These are phyloP conservation scores for Triplophysa rosa DNA, from an alignment of 2,113 vertebrate species.

Conservation along the genomic window DNA sequence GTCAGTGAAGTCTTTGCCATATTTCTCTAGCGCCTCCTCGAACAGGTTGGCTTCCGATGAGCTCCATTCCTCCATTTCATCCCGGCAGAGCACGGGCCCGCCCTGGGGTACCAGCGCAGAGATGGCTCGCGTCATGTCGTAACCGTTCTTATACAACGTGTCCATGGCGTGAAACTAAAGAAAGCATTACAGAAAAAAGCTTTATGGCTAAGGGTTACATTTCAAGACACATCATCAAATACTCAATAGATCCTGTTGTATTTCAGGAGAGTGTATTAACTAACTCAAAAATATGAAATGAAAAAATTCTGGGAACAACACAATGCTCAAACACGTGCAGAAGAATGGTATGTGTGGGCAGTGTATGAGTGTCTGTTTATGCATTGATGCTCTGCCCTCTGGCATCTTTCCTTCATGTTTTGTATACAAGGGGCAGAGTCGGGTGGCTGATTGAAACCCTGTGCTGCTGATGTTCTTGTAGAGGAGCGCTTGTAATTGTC, in stretches of 20 bases:
- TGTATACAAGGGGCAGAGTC: slow-evolving; percentile 66
- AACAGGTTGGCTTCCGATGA: slow-evolving; percentile 97
- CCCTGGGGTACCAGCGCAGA: slow-evolving; percentile 96
- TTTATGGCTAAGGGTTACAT: background rate
- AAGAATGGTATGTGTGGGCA: background rate
- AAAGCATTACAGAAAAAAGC: background rate
- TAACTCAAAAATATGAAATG: background rate
- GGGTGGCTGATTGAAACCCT: slow-evolving; percentile 46
- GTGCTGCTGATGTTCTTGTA: slow-evolving; percentile 10
- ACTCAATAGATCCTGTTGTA: background rate
- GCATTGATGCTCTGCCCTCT: slow-evolving; percentile 9
- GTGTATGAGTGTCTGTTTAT: background rate
- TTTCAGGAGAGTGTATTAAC: background rate
- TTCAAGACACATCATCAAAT: background rate
- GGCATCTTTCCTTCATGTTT: slow-evolving; percentile 62
- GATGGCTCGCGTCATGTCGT: slow-evolving; percentile 95
- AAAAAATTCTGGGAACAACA: background rate
- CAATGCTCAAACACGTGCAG: background rate
- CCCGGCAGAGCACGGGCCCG: slow-evolving; percentile 94
- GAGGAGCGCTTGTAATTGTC: background rate
- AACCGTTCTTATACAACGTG: slow-evolving; percentile 89
- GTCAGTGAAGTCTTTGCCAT: slow-evolving; percentile 97
- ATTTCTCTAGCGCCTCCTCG: slow-evolving; percentile 96
- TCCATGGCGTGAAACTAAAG: slow-evolving; percentile 97
- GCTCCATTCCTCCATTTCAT: slow-evolving; percentile 99